phyloP scores from a whole-genome alignment of 2,888 invertebrate species.

The Heteropelma amictum region DNA sequence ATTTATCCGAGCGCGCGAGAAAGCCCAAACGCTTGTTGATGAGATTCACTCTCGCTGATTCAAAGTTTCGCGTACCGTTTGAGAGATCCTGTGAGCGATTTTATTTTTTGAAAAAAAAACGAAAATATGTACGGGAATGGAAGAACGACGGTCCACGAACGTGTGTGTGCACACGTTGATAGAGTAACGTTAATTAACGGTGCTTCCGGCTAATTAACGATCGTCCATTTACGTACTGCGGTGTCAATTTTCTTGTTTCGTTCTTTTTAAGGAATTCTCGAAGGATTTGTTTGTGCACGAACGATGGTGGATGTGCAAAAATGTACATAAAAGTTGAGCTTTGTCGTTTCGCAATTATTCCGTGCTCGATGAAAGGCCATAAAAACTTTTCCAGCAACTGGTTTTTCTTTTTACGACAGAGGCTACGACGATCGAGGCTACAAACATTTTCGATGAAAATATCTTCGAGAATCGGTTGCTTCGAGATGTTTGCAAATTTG shows the following conservation, averaged over 20 bases:
- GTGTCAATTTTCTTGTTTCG: slow-evolving; percentile 12
- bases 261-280: neutral
- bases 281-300: neutral
- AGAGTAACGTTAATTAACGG: slow-evolving; percentile 19
- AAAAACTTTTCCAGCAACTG: no score
- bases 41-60: neutral
- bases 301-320: no score
- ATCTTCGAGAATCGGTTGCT: no score
- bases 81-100: neutral
- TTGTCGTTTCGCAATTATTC: no score
- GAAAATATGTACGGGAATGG: neutral
- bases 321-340: no score
- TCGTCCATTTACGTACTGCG: slow-evolving; percentile 21
- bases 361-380: no score
- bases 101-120: neutral
- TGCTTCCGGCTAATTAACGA: slow-evolving; percentile 29
- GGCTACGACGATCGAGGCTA: no score
- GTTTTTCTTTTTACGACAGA: no score
- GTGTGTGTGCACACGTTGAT: neutral
- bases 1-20: slow-evolving; percentile 9
- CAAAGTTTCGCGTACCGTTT: neutral
- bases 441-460: no score
- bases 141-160: neutral
- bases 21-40: neutral
- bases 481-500: no score